phyloP scores from a whole-genome alignment of 2,113 vertebrate genomes.

The Eidolon helvum region DNA sequence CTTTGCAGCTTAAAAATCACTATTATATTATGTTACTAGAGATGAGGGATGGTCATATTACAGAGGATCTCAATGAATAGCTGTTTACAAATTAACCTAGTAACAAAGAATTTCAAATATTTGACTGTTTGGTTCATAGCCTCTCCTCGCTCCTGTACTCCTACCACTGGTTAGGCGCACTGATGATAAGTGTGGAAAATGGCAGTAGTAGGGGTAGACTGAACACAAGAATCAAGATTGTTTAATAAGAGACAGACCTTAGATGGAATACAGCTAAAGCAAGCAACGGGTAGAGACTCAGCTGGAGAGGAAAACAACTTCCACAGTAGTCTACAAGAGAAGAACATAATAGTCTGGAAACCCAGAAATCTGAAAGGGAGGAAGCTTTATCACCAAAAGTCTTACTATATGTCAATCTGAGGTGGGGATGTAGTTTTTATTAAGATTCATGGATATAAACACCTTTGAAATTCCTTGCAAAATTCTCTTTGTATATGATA shows the following conservation, averaged over 20 bases:
- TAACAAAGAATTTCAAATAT: conserved; percentile 4
- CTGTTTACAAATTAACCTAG: not conserved
- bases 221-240: not conserved
- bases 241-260: not conserved
- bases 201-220: not conserved
- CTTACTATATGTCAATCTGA: not conserved
- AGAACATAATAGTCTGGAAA: not conserved
- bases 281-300: not conserved
- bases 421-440: not conserved
- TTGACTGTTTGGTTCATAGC: not conserved
- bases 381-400: not conserved
- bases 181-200: not conserved
- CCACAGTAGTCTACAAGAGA: not conserved
- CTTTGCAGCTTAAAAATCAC: not conserved
- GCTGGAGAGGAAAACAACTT: not conserved
- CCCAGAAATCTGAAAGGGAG: not conserved
- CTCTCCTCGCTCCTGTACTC: not conserved
- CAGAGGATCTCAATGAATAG: not conserved
- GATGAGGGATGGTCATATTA: not conserved
- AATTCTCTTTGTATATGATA: not conserved
- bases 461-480: not conserved
- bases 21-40: not conserved
- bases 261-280: not conserved
- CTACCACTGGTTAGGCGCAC: not conserved
- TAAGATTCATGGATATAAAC: not conserved